Percentiles rank a stretch among this genome's conserved stretches.
Conservation (phyloP, 2,888 invertebrate genomes). For the Phymatocera aterrima region DNA sequence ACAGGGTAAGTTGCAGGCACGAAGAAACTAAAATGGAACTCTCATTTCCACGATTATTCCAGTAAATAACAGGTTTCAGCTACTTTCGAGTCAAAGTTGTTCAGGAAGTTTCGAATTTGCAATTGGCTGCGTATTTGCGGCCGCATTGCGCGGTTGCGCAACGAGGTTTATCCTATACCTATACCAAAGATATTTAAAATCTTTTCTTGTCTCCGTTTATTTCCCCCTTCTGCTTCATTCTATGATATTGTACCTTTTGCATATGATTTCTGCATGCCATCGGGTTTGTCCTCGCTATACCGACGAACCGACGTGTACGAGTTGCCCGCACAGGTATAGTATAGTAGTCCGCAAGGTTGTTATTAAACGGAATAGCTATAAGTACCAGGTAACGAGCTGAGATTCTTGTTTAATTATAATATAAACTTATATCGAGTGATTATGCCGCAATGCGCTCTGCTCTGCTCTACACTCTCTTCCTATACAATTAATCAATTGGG, state of each 20-base stretch:
- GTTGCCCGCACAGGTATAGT: too few relatives aligned
- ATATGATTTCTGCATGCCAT: neutral
- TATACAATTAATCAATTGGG: slow-evolving; percentile 21
- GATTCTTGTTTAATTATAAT: slow-evolving; percentile 30
- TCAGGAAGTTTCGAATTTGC: slow-evolving; percentile 1
- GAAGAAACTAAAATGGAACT: slow-evolving; percentile 17
- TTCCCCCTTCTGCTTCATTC: neutral
- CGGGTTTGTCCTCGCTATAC: neutral
- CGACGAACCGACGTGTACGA: too few relatives aligned
- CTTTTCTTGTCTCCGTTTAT: neutral
- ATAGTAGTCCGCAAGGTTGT: neutral
- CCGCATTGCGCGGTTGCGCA: neutral
- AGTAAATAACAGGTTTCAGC: slow-evolving; percentile 33
- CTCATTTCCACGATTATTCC: slow-evolving; percentile 34
- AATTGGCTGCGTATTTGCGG: neutral
- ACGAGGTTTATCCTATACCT: neutral
- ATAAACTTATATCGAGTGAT: neutral
- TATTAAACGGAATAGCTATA: slow-evolving; percentile 32
- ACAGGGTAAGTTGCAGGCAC: neutral
- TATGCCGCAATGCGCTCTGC: neutral
- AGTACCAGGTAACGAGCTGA: slow-evolving; percentile 8
- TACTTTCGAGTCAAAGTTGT: neutral
- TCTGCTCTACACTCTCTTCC: neutral
- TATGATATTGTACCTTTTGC: neutral
- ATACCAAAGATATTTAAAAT: neutral